Percentiles rank a stretch among this genome's conserved stretches.
These are phyloP conservation scores for Helogale parvula DNA, from an alignment of 2,113 vertebrate species.

Conservation along the genomic window DNA sequence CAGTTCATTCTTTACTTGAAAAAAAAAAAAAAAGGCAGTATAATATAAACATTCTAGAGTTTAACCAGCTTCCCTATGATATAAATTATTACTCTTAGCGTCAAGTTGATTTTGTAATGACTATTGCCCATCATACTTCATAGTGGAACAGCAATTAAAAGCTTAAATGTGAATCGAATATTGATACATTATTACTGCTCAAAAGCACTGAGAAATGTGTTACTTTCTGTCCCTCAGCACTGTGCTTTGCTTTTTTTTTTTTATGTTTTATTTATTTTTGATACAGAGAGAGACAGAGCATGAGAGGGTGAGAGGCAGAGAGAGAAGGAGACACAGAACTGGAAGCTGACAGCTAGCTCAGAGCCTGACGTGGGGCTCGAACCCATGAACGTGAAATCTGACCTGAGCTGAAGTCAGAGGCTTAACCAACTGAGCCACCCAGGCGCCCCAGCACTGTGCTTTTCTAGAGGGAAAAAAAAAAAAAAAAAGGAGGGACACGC, in stretches of 20 bases:
- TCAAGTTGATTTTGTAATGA: background rate
- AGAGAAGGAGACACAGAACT: too few relatives aligned
- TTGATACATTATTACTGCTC: background rate
- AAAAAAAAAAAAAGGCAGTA: background rate
- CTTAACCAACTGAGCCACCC: too few relatives aligned
- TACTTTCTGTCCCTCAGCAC: background rate
- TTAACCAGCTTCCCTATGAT: background rate
- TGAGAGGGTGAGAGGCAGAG: too few relatives aligned
- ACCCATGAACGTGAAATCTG: too few relatives aligned
- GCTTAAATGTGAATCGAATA: background rate
- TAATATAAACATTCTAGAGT: background rate
- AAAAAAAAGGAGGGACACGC: background rate
- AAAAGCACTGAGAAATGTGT: background rate
- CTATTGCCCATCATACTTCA: background rate
- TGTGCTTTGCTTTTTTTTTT: too few relatives aligned
- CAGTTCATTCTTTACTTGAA: background rate
- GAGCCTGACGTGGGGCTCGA: too few relatives aligned
- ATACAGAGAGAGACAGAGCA: too few relatives aligned
- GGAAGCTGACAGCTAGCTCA: too few relatives aligned
- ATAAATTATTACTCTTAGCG: background rate
- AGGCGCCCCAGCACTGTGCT: background rate
- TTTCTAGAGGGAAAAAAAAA: slow-evolving; percentile 9
- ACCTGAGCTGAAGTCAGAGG: too few relatives aligned
- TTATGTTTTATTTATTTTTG: too few relatives aligned
- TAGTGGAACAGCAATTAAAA: background rate